A percentile compares a stretch with the other conserved stretches of the same genome.
Evolutionary conservation across 2,797 vertebrate genomes (phyloP).

Genomic region (Etheostoma nigrum): DNA sequence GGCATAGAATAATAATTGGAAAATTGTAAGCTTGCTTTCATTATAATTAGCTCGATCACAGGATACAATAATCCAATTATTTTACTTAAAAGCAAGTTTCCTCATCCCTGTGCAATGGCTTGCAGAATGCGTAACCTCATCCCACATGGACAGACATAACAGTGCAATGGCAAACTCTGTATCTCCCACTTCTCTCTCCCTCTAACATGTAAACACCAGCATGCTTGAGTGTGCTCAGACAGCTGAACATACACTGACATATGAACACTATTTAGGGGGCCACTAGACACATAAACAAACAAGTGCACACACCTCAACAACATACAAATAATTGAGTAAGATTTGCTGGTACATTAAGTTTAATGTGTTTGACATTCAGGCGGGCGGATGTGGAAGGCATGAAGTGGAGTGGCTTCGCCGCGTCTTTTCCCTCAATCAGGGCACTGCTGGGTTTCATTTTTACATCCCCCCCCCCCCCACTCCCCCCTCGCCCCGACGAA

Average conservation of each 20-base stretch:
- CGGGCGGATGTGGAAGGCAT: conserved; percentile 60
- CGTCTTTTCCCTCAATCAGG: conserved; percentile 78
- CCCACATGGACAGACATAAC: conserved; percentile 42
- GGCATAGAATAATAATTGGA: conserved; percentile 86
- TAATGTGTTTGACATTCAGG: conserved; percentile 83
- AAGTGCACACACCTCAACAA: conserved; percentile 64
- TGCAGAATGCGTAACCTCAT: conserved; percentile 63
- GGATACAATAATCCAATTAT: conserved; percentile 87
- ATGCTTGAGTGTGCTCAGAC: conserved; percentile 77
- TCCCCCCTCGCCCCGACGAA: conserved; percentile 13
- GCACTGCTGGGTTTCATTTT: conserved; percentile 74
- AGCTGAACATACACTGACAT: conserved; percentile 76
- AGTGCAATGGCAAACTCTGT: conserved; percentile 38
- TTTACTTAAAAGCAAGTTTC: conserved; percentile 83
- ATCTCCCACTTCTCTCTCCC: conserved; percentile 42
- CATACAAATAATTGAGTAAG: conserved; percentile 85
- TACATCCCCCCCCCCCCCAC: conserved; percentile 49
- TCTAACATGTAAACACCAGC: conserved; percentile 78
- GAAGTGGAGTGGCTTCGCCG: conserved; percentile 55
- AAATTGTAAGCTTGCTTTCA: conserved; percentile 85
- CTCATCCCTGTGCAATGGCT: conserved; percentile 64
- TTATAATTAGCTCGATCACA: conserved; percentile 86
- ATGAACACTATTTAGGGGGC: conserved; percentile 72
- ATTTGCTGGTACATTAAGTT: conserved; percentile 86
- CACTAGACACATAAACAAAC: conserved; percentile 69